A percentile compares a stretch with the other conserved stretches of the same genome.
Evolutionary conservation across 2,797 vertebrate species (phyloP).

Genomic region (Sparus aurata): DNA sequence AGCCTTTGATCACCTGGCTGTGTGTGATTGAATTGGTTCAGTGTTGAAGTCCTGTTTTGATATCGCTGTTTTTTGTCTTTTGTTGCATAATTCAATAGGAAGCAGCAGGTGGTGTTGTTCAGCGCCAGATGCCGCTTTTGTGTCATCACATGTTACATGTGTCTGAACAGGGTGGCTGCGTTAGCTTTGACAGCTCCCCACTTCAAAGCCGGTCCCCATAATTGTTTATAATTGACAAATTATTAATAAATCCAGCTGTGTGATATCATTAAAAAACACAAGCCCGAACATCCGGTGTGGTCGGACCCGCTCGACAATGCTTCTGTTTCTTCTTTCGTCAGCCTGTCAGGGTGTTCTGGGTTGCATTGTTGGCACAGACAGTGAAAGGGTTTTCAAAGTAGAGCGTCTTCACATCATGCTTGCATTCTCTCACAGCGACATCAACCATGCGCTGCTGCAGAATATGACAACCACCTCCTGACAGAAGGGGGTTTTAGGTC

Average conservation of each 20-base stretch:
- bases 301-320: background rate
- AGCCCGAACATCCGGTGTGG: background rate
- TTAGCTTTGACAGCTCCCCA: constrained; percentile 12
- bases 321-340: background rate
- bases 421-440: too few relatives aligned
- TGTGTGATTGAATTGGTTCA: constrained; percentile 55
- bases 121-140: constrained; percentile 66
- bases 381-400: background rate
- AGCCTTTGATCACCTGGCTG: constrained; percentile 68
- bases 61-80: constrained; percentile 34
- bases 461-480: too few relatives aligned
- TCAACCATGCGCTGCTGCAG: too few relatives aligned
- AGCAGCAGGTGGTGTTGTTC: constrained; percentile 60
- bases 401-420: too few relatives aligned
- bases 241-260: background rate
- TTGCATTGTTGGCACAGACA: background rate
- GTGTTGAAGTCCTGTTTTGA: constrained; percentile 53
- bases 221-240: background rate
- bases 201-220: constrained; percentile 13
- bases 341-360: background rate
- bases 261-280: background rate
- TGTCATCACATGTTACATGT: constrained; percentile 41
- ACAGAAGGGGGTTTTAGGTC: too few relatives aligned
- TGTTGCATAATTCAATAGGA: constrained; percentile 63
- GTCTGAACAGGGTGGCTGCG: constrained; percentile 11